phyloP scores from a whole-genome alignment of 2,888 invertebrate species.

The Lasioglossum villosulum region DNA sequence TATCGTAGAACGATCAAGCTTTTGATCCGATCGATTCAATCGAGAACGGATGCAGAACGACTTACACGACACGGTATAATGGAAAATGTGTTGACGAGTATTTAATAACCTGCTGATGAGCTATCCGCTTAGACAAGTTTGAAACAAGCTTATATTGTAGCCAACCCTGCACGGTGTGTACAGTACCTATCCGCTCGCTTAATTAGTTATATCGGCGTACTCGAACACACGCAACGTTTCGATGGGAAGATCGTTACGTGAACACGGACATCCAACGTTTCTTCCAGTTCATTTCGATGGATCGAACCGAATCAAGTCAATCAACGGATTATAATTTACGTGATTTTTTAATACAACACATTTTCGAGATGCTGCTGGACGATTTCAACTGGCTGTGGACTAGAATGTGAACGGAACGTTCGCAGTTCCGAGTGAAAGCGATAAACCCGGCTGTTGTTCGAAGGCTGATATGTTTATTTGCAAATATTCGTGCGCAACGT shows the following conservation, averaged over 20 bases:
- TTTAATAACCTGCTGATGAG: conserved; percentile 1
- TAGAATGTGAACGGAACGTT: no score
- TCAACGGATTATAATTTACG: background rate
- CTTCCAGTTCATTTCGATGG: background rate
- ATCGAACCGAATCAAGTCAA: background rate
- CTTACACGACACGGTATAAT: background rate
- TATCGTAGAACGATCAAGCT: no score
- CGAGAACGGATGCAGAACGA: background rate
- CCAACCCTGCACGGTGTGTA: background rate
- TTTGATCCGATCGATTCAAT: background rate
- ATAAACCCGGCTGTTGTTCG: no score
- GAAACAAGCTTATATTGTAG: background rate
- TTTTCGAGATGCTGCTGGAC: no score
- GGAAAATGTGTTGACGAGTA: conserved; percentile 6
- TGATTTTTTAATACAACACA: no score
- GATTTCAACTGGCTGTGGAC: no score
- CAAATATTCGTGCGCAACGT: background rate
- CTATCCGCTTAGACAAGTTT: conserved; percentile 8
- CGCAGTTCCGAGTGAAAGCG: no score
- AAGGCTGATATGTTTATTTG: background rate
- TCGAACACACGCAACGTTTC: background rate
- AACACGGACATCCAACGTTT: background rate
- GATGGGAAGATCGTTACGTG: background rate
- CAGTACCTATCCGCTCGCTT: background rate
- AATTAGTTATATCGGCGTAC: background rate